Evolutionary conservation across 2,888 invertebrate species (phyloP).

Genomic region (Trimorus sp.): DNA sequence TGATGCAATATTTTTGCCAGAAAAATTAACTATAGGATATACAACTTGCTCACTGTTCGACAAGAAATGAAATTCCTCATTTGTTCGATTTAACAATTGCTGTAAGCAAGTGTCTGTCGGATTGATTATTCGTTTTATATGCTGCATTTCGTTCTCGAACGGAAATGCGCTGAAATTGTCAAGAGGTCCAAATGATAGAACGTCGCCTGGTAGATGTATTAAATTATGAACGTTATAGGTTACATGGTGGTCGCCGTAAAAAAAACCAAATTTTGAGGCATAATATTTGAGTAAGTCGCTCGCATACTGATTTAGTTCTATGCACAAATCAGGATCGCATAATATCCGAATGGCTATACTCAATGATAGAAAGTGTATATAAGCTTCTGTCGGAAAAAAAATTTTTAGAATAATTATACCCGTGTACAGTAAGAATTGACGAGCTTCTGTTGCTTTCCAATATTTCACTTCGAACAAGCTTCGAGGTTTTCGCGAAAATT

Average conservation of each 20-base stretch:
- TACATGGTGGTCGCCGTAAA: background rate
- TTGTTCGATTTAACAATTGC: no score
- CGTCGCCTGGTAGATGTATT: conserved; percentile 9
- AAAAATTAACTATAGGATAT: no score
- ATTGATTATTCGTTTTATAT: background rate
- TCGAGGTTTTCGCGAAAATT: conserved; percentile 9
- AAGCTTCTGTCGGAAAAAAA: background rate
- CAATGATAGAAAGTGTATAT: conserved; percentile 5
- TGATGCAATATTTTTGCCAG: no score
- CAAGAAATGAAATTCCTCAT: no score
- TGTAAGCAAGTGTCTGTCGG: no score
- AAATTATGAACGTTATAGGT: conserved; percentile 4
- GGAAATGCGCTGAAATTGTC: conserved; percentile 1
- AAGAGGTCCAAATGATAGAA: conserved; percentile 1
- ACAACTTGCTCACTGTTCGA: no score
- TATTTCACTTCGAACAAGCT: conserved; percentile 13
- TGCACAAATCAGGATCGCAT: conserved; percentile 7
- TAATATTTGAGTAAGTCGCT: conserved; percentile 2
- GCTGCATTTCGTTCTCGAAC: conserved; percentile 17
- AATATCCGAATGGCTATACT: conserved; percentile 14
- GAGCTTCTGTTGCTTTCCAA: conserved; percentile 20
- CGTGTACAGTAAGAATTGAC: background rate
- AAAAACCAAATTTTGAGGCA: conserved; percentile 3
- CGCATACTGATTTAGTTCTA: conserved; percentile 6
- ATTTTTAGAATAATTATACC: background rate